Evolutionary conservation across 2,888 invertebrate species (phyloP).

Genomic region (Ernsta delagoae): DNA sequence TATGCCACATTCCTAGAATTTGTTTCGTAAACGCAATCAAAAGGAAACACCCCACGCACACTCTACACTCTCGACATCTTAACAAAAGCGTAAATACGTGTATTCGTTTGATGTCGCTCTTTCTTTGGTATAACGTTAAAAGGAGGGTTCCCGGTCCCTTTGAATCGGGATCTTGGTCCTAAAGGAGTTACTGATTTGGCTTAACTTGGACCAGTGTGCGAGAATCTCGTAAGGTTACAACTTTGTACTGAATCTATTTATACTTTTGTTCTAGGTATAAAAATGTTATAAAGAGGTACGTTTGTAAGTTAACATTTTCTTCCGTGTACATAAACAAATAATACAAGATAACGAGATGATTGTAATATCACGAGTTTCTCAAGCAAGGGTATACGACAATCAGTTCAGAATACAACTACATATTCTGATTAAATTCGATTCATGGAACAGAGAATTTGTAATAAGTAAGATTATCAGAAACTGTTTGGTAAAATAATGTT

Average conservation of each 20-base stretch:
- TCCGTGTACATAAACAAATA: too few relatives aligned
- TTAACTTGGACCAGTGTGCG: not conserved
- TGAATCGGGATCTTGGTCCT: not conserved
- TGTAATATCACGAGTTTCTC: too few relatives aligned
- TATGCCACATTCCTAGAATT: too few relatives aligned
- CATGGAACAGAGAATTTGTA: too few relatives aligned
- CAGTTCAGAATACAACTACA: too few relatives aligned
- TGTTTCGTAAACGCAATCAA: not conserved
- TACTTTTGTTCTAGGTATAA: not conserved
- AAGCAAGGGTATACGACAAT: too few relatives aligned
- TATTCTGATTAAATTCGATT: too few relatives aligned
- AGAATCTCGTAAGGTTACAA: not conserved
- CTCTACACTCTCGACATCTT: constrained; percentile 23
- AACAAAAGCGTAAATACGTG: constrained; percentile 30
- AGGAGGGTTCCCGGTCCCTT: constrained; percentile 10
- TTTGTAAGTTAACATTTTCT: too few relatives aligned
- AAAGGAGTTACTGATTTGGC: constrained; percentile 10
- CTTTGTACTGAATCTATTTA: not conserved
- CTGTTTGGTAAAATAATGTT: too few relatives aligned
- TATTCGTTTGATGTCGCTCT: constrained; percentile 27
- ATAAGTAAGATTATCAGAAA: too few relatives aligned
- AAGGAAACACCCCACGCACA: not conserved
- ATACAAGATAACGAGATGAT: too few relatives aligned
- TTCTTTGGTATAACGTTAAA: constrained; percentile 22
- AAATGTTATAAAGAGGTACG: too few relatives aligned